These are phyloP conservation scores for Spatula clypeata DNA, from an alignment of 2,797 vertebrate genomes.

Conservation along the genomic window DNA sequence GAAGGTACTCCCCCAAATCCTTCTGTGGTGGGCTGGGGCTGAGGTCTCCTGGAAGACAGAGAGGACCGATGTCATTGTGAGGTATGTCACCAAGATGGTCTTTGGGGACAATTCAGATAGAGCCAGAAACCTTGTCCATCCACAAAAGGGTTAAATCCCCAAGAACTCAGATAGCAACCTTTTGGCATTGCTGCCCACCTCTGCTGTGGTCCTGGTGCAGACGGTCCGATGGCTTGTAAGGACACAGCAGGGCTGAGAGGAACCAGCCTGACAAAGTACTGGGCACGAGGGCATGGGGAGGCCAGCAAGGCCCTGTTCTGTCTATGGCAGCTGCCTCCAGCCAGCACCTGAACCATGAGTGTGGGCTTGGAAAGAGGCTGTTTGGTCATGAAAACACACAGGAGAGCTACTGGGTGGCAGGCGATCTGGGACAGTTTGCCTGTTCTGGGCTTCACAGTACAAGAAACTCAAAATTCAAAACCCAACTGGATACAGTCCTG, in stretches of 20 bases:
- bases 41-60: background rate
- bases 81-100: background rate
- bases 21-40: background rate
- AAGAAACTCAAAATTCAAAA: background rate
- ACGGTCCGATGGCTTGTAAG: fast-evolving
- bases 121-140: background rate
- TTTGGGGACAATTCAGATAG: background rate
- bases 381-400: background rate
- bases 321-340: background rate
- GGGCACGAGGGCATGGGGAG: fast-evolving
- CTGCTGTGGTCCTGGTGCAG: background rate
- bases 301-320: fast-evolving
- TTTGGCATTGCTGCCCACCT: background rate
- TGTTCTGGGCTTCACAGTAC: fast-evolving
- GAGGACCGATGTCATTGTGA: background rate
- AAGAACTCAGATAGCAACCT: background rate
- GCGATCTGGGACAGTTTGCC: background rate
- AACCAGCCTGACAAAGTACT: background rate
- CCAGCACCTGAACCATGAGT: background rate
- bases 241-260: background rate
- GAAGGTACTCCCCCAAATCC: background rate
- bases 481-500: background rate
- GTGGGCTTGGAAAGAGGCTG: background rate
- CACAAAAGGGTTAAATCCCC: background rate
- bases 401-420: background rate